A percentile compares a stretch with the other conserved stretches of the same genome.
phyloP scores from a whole-genome alignment of 35 echinoderm and acorn worm species.

The Heliocidaris tuberculata region DNA sequence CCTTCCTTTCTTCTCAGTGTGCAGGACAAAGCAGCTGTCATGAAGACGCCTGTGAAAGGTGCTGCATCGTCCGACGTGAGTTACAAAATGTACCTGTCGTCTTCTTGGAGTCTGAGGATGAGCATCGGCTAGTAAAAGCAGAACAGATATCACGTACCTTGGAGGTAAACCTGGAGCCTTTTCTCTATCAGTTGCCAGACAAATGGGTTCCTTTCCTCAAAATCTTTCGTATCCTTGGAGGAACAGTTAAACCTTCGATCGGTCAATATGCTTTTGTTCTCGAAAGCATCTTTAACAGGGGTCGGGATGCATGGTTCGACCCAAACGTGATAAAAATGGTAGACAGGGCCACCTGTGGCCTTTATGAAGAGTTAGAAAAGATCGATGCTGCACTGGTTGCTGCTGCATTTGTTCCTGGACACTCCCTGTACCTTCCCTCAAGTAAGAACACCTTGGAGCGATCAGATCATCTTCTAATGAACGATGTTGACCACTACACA shows the following conservation, averaged over 20 bases:
- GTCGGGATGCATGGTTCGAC: not conserved
- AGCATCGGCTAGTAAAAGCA: not conserved
- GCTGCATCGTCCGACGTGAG: not conserved
- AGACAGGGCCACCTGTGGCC: not conserved
- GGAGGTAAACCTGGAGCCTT: not conserved
- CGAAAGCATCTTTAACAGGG: not conserved
- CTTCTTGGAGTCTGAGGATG: not conserved
- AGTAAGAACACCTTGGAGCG: not conserved
- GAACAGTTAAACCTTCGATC: not conserved
- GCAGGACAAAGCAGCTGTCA: not conserved
- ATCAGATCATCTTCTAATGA: not conserved
- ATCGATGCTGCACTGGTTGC: not conserved
- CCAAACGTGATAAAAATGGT: constrained; percentile 8
- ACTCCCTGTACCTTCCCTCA: not conserved
- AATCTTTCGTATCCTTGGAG: not conserved
- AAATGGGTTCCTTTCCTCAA: constrained; percentile 27
- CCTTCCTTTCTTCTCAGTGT: not conserved
- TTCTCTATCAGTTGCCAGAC: constrained; percentile 30
- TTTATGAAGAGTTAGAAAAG: not conserved
- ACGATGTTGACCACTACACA: constrained; percentile 20
- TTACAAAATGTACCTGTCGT: not conserved
- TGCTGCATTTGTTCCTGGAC: not conserved
- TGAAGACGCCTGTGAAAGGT: not conserved
- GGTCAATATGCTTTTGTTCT: constrained; percentile 33
- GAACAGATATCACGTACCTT: not conserved